Evolutionary conservation across 2,797 vertebrate species (phyloP).

Genomic region (Esox masquinongy): DNA sequence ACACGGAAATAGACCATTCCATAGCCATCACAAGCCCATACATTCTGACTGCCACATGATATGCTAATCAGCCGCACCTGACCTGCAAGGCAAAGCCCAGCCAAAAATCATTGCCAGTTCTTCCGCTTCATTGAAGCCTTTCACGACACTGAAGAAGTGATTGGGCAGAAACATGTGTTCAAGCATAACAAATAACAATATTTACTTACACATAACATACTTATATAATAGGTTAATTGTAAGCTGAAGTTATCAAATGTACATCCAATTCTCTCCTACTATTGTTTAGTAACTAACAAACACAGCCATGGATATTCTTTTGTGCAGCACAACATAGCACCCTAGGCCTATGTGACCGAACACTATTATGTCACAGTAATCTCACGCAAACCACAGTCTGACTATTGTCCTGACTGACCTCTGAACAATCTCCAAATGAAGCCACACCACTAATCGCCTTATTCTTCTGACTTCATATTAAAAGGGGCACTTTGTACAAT

Average conservation of each 20-base stretch:
- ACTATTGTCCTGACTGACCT: background rate
- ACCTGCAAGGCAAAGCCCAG: conserved; percentile 67
- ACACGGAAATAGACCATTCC: conserved; percentile 94
- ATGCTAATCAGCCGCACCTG: conserved; percentile 82
- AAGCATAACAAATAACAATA: background rate
- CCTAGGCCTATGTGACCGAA: background rate
- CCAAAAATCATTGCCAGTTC: background rate
- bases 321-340: background rate
- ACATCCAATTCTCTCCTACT: background rate
- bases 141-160: background rate
- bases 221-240: background rate
- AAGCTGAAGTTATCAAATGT: background rate
- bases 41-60: conserved; percentile 91
- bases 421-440: background rate
- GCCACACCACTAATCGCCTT: background rate
- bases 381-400: background rate
- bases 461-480: background rate
- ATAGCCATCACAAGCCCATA: conserved; percentile 91
- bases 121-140: background rate
- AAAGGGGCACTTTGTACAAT: background rate
- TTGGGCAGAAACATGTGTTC: background rate
- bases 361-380: background rate
- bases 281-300: background rate
- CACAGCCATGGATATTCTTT: background rate
- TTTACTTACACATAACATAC: background rate